Conservation (phyloP, 2,113 vertebrate genomes). For the Porphyrio hochstetteri region DNA sequence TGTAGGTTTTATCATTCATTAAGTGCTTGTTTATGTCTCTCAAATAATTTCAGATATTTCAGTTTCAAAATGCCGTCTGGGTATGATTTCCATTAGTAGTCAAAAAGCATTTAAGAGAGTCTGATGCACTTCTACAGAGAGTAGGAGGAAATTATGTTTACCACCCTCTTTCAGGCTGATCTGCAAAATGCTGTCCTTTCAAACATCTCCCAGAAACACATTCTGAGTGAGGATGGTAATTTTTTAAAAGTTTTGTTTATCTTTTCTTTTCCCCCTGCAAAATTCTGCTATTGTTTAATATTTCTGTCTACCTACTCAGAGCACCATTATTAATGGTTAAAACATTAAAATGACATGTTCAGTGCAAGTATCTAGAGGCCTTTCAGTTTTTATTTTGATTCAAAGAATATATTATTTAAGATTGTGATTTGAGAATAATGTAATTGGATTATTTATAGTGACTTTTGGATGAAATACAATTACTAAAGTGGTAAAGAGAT, state of each 20-base stretch:
- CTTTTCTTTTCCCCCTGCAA: neutral
- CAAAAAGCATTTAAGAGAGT: neutral
- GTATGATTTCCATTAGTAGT: neutral
- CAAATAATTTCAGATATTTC: neutral
- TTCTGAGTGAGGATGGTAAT: neutral
- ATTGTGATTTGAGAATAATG: neutral
- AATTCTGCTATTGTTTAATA: neutral
- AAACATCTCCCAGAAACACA: neutral
- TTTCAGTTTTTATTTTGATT: neutral
- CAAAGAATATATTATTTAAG: neutral
- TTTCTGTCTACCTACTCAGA: neutral
- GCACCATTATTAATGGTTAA: neutral
- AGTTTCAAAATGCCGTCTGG: neutral
- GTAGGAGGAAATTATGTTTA: slow-evolving; percentile 49
- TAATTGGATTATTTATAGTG: neutral
- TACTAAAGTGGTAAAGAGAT: neutral
- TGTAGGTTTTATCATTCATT: neutral
- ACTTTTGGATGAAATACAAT: neutral
- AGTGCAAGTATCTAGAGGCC: neutral
- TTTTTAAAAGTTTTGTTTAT: neutral
- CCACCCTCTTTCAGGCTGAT: neutral
- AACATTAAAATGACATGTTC: neutral
- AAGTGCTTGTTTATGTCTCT: slow-evolving; percentile 1
- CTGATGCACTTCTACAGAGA: slow-evolving; percentile 16
- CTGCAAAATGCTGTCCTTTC: slow-evolving; percentile 27